Percentiles rank a stretch among this genome's conserved stretches.
These are phyloP conservation scores for Sternarchorhynchus goeldii DNA, from an alignment of 2,797 vertebrate genomes.

Conservation along the genomic window DNA sequence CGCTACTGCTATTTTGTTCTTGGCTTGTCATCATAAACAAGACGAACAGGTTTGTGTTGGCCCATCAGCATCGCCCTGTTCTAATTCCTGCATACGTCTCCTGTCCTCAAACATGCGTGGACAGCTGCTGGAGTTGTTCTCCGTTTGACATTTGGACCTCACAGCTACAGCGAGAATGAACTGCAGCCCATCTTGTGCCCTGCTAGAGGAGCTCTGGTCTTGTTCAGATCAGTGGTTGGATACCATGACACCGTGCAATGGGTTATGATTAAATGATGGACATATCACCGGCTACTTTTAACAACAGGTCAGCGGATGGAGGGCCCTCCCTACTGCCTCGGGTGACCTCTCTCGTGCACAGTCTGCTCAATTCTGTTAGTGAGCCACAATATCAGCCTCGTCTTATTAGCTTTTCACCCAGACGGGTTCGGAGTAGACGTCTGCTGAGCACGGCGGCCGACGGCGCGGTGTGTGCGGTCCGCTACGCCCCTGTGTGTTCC, in stretches of 20 bases:
- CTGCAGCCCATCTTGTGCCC: background rate
- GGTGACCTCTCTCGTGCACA: background rate
- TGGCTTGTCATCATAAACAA: background rate
- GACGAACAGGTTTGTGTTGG: background rate
- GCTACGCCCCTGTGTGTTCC: conserved; percentile 30
- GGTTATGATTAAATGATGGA: conserved; percentile 33
- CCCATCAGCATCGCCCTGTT: conserved; percentile 6
- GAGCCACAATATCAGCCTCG: conserved; percentile 31
- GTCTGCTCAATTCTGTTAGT: conserved; percentile 28
- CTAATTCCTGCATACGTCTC: background rate
- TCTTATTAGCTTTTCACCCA: conserved; percentile 29
- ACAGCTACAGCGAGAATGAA: conserved; percentile 19
- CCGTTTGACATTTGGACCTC: background rate
- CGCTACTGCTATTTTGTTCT: background rate
- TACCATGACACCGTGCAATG: background rate
- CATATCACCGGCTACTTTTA: background rate
- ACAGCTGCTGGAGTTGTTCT: background rate
- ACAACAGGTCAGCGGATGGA: background rate
- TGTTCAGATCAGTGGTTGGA: background rate
- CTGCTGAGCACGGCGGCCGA: background rate
- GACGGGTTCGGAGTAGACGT: conserved; percentile 22
- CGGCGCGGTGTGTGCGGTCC: conserved; percentile 30
- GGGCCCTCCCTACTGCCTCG: background rate
- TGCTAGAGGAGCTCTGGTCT: conserved; percentile 21
- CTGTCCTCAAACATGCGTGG: background rate